Evolutionary conservation across 2,797 vertebrate genomes (phyloP).

Genomic region (Miopithecus talapoin): DNA sequence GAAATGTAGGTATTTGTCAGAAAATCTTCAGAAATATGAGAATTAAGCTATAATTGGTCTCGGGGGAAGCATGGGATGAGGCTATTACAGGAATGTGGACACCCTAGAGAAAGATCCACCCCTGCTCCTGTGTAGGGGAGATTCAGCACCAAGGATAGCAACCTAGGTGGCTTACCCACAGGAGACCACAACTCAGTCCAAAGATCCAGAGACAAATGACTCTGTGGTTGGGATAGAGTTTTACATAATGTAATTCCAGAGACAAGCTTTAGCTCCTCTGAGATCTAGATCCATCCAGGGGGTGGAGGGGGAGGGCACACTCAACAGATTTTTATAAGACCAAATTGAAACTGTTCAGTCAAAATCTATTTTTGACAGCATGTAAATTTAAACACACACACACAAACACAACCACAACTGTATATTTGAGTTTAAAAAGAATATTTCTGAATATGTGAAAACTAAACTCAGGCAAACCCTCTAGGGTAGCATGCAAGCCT

Average conservation of each 20-base stretch:
- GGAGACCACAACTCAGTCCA: neutral
- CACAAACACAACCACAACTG: neutral
- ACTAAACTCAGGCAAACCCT: slow-evolving; percentile 13
- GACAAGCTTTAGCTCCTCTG: neutral
- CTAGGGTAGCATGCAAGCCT: neutral
- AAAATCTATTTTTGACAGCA: neutral
- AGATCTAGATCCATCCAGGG: neutral
- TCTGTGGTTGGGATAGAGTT: neutral
- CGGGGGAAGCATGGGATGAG: neutral
- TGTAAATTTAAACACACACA: neutral
- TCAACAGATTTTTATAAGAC: neutral
- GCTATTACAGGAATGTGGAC: neutral
- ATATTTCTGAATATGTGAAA: slow-evolving; percentile 23
- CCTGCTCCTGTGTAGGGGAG: neutral
- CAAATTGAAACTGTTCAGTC: neutral
- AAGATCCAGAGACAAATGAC: neutral
- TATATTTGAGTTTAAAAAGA: neutral
- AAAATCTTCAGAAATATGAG: neutral
- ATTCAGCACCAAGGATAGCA: neutral
- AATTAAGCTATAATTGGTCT: neutral
- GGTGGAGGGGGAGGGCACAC: neutral
- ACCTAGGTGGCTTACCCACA: accelerated
- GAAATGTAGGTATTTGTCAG: neutral
- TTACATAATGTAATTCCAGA: neutral
- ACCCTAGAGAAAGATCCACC: neutral